Percentiles rank a stretch among this genome's conserved stretches.
phyloP scores from a whole-genome alignment of 2,797 vertebrate species.

The Nothura maculosa region DNA sequence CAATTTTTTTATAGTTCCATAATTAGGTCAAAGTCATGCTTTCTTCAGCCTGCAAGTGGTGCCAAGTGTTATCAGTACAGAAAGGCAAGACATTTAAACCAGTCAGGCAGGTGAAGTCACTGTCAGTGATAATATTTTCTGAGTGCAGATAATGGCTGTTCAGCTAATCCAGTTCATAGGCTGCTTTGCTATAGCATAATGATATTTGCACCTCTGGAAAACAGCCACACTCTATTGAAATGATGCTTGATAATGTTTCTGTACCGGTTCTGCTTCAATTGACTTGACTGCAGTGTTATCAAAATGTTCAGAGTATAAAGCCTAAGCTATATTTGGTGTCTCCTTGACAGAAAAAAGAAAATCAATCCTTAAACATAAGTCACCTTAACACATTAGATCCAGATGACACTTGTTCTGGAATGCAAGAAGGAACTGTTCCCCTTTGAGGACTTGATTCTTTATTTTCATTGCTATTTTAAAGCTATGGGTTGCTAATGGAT shows the following conservation, averaged over 20 bases:
- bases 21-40: constrained; percentile 33
- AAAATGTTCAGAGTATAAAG: constrained; percentile 42
- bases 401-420: background rate
- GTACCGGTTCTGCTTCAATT: constrained; percentile 41
- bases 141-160: constrained; percentile 53
- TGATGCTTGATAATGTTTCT: constrained; percentile 45
- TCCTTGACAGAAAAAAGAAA: constrained; percentile 46
- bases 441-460: background rate
- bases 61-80: constrained; percentile 35
- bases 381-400: constrained; percentile 9
- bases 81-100: constrained; percentile 50
- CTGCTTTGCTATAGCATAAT: constrained; percentile 14
- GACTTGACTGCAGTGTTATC: constrained; percentile 55
- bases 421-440: background rate
- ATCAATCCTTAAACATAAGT: background rate
- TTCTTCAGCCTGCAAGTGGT: constrained; percentile 9
- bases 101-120: constrained; percentile 54
- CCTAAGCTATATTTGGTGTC: background rate
- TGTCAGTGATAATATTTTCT: constrained; percentile 51
- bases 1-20: background rate
- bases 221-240: constrained; percentile 38
- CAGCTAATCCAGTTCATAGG: constrained; percentile 31
- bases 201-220: constrained; percentile 54
- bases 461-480: constrained; percentile 18
- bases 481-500: background rate